Percentiles rank a stretch among this genome's conserved stretches.
Conservation (phyloP, 2,113 vertebrate species). For the Macroglossus sobrinus region DNA sequence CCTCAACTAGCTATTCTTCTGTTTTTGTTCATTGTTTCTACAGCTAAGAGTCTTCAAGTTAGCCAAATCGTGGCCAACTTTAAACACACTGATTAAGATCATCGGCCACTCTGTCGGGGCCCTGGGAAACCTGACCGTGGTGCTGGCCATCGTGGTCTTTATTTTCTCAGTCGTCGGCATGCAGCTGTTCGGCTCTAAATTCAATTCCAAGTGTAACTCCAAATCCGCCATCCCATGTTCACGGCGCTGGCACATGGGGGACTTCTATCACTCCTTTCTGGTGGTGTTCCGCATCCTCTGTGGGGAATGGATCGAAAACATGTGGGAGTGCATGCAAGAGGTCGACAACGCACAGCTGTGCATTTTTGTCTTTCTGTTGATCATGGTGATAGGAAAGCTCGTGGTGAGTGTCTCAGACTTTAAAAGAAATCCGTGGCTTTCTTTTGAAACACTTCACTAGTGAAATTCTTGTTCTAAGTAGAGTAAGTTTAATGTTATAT, state of each 20-base stretch:
- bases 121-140: slow-evolving; percentile 82
- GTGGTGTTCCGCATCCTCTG: slow-evolving; percentile 86
- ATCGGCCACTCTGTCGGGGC: slow-evolving; percentile 81
- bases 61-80: slow-evolving; percentile 85
- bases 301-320: slow-evolving; percentile 86
- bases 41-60: slow-evolving; percentile 86
- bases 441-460: not conserved
- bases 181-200: slow-evolving; percentile 77
- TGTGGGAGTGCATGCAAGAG: slow-evolving; percentile 84
- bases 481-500: not conserved
- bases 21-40: slow-evolving; percentile 16
- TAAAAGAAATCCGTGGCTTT: not conserved
- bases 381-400: slow-evolving; percentile 84
- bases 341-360: slow-evolving; percentile 35
- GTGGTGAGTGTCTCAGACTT: slow-evolving; percentile 81
- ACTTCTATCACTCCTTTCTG: slow-evolving; percentile 83
- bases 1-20: not conserved
- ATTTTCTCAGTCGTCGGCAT: slow-evolving; percentile 84
- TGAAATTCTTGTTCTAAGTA: not conserved
- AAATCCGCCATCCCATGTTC: fast-evolving
- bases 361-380: slow-evolving; percentile 78
- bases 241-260: slow-evolving; percentile 85
- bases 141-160: slow-evolving; percentile 83
- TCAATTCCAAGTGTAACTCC: not conserved
- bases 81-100: slow-evolving; percentile 84